Conservation (phyloP, 2,797 vertebrate species). For the Sphenopsis melanotis region DNA sequence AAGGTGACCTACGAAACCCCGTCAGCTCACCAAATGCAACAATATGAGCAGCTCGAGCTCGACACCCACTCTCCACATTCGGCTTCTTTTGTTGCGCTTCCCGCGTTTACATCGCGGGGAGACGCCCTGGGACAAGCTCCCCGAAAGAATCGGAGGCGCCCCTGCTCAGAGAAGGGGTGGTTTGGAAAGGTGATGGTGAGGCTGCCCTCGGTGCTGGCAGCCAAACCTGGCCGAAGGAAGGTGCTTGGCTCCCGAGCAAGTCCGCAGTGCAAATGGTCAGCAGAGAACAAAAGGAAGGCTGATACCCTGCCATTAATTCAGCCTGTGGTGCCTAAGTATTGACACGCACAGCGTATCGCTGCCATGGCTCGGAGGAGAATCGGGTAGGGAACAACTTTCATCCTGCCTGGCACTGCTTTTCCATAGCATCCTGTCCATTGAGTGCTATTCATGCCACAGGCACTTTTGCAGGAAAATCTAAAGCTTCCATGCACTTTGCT, state of each 20-base stretch:
- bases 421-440: accelerated
- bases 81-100: conserved; percentile 59
- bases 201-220: background rate
- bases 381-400: background rate
- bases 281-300: conserved; percentile 46
- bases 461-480: background rate
- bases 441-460: background rate
- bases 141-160: background rate
- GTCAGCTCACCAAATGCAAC: conserved; percentile 80
- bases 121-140: background rate
- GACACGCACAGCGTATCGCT: background rate
- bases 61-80: conserved; percentile 72
- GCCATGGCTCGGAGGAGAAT: background rate
- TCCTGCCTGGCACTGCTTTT: background rate
- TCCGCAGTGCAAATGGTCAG: background rate
- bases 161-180: background rate
- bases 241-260: background rate
- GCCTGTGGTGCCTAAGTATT: background rate
- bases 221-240: background rate
- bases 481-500: background rate
- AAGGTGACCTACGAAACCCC: conserved; percentile 92
- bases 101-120: background rate
- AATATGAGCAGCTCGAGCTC: conserved; percentile 74
- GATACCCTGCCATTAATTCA: conserved; percentile 15
- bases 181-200: background rate